Evolutionary conservation across 2,113 vertebrate genomes (phyloP).

Genomic region (Microcebus lehilahytsara): DNA sequence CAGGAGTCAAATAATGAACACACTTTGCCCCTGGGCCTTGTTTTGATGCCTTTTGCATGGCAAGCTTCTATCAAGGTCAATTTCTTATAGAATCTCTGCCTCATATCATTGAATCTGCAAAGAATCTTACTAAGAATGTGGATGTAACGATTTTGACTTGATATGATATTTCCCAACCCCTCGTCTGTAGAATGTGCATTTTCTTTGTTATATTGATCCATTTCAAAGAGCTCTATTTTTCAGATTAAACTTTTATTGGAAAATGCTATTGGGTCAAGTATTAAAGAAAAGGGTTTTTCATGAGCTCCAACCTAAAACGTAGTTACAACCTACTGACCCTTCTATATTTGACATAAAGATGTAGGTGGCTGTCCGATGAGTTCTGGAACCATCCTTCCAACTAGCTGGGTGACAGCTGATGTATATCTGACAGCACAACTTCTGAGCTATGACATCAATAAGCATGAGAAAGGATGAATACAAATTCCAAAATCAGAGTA

Average conservation of each 20-base stretch:
- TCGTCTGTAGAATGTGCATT: not conserved
- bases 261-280: not conserved
- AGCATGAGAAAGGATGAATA: not conserved
- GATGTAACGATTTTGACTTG: not conserved
- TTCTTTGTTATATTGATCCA: slow-evolving; percentile 3
- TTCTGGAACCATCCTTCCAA: not conserved
- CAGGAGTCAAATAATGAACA: not conserved
- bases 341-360: not conserved
- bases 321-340: not conserved
- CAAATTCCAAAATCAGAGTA: not conserved
- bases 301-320: not conserved
- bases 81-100: not conserved
- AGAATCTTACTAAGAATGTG: not conserved
- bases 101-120: not conserved
- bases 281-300: not conserved
- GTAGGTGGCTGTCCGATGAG: not conserved
- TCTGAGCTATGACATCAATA: not conserved
- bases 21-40: not conserved
- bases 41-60: not conserved
- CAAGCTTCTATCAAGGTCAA: not conserved
- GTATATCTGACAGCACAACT: not conserved
- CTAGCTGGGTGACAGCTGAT: not conserved
- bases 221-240: slow-evolving; percentile 12
- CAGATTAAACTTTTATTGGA: not conserved
- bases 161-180: not conserved